These are phyloP conservation scores for Sesia bembeciformis DNA, from an alignment of 2,888 invertebrate genomes.

Conservation along the genomic window DNA sequence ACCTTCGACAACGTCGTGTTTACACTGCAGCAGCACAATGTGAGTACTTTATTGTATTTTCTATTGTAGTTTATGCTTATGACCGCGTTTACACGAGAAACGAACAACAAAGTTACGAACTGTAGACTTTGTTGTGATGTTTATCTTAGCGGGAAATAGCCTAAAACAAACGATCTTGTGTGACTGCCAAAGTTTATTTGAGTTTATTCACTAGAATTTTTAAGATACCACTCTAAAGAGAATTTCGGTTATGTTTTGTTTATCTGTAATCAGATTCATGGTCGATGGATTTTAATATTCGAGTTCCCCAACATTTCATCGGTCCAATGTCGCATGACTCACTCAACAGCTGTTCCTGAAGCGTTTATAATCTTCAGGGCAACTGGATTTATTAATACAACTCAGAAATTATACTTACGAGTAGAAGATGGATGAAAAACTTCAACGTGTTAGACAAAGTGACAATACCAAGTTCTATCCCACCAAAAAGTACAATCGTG, in stretches of 20 bases:
- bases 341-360: conserved; percentile 58
- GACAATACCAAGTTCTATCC: too few species aligned
- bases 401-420: conserved; percentile 19
- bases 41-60: conserved; percentile 36
- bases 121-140: conserved; percentile 47
- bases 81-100: background rate
- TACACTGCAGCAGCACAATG: conserved; percentile 66
- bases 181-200: conserved; percentile 48
- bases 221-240: conserved; percentile 1
- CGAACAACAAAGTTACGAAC: conserved; percentile 37
- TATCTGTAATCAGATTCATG: conserved; percentile 49
- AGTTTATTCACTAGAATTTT: conserved; percentile 38
- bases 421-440: conserved; percentile 13
- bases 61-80: background rate
- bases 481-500: too few species aligned
- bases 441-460: background rate
- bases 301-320: conserved; percentile 39
- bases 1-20: conserved; percentile 68
- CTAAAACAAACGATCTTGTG: conserved; percentile 23
- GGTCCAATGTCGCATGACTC: conserved; percentile 65
- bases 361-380: conserved; percentile 64
- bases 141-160: conserved; percentile 53
- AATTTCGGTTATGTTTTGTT: conserved; percentile 24
- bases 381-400: conserved; percentile 47
- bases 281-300: conserved; percentile 41